phyloP scores from a whole-genome alignment of 2,888 invertebrate genomes.

The Prosapia bicincta region DNA sequence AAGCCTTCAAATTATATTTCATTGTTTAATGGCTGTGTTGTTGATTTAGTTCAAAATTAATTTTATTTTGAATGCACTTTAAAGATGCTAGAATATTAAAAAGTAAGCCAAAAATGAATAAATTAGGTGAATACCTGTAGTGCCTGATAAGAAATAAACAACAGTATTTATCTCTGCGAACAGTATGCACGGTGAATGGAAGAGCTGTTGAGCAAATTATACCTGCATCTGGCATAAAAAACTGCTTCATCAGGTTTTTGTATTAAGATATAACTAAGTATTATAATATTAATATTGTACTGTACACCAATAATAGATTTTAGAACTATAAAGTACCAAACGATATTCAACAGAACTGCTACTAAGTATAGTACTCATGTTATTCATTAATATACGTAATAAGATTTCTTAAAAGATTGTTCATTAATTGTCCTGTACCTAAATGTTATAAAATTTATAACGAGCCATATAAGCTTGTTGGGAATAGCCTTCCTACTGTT shows the following conservation, averaged over 20 bases:
- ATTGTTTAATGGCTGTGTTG: not conserved
- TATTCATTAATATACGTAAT: not conserved
- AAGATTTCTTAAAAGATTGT: not conserved
- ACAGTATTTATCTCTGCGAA: not conserved
- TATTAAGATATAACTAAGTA: not conserved
- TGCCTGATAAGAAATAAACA: not conserved
- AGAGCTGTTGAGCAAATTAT: not conserved
- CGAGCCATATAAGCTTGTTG: not conserved
- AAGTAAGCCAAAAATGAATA: not conserved
- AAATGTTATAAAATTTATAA: not conserved
- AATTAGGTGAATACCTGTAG: not conserved
- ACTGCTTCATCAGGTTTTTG: not conserved
- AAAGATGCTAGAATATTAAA: not conserved
- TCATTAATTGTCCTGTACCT: not conserved
- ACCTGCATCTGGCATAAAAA: not conserved
- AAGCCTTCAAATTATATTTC: not conserved
- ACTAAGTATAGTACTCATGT: not conserved
- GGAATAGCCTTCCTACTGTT: not conserved
- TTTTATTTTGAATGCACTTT: not conserved
- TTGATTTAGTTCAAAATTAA: not conserved
- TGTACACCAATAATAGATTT: slow-evolving; percentile 1
- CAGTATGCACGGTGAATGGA: not conserved
- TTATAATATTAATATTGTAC: slow-evolving; percentile 1
- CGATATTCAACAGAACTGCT: not conserved
- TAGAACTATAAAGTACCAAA: not conserved